These are phyloP conservation scores for Colinus virginianus DNA, from an alignment of 2,113 vertebrate species.

Conservation along the genomic window DNA sequence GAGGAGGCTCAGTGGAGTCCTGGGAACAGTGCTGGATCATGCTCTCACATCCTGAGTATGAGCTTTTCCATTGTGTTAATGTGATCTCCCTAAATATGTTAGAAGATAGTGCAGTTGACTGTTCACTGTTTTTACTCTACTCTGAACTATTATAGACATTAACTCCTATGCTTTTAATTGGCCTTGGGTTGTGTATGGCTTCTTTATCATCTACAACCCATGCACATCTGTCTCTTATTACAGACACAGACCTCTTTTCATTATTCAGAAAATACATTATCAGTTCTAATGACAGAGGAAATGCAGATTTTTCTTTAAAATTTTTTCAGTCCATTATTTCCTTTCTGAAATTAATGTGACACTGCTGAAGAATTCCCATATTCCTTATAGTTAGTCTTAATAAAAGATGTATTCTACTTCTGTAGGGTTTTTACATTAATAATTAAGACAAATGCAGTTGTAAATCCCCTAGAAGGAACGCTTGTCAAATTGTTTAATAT, in stretches of 20 bases:
- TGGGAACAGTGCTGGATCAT: not conserved
- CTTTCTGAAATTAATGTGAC: not conserved
- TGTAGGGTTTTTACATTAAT: constrained; percentile 26
- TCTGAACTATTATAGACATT: not conserved
- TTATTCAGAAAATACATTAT: not conserved
- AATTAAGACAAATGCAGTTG: constrained; percentile 49
- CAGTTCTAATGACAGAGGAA: not conserved
- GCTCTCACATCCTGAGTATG: not conserved
- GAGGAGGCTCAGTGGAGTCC: not conserved
- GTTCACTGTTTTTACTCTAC: not conserved
- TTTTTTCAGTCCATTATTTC: not conserved
- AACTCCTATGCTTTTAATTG: not conserved
- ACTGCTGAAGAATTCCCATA: not conserved
- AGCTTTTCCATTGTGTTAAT: not conserved
- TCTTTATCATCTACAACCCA: not conserved
- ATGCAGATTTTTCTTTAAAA: not conserved
- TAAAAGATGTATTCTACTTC: constrained; percentile 27
- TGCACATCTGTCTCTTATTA: not conserved
- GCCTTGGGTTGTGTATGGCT: not conserved
- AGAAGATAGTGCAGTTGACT: not conserved
- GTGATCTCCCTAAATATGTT: not conserved
- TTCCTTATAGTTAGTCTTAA: constrained; percentile 19
- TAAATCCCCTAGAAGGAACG: constrained; percentile 12
- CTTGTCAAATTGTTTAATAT: constrained; percentile 32
- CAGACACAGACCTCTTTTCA: not conserved